Percentiles rank a stretch among this genome's conserved stretches.
phyloP scores from a whole-genome alignment of 1,140 invertebrate species.

The Platyscapa corneri region DNA sequence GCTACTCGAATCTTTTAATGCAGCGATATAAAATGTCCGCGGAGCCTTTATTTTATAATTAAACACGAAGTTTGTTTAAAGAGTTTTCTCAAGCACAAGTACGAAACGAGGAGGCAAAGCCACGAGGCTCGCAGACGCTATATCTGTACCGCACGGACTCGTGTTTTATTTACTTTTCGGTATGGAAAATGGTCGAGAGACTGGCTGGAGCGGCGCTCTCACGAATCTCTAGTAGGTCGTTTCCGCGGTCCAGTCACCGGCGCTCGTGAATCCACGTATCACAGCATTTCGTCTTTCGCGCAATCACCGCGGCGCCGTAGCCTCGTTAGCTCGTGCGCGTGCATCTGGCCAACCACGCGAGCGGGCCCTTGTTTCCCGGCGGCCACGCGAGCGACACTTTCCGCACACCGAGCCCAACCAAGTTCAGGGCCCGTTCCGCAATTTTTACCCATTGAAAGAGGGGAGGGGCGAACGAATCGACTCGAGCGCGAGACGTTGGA shows the following conservation, averaged over 20 bases:
- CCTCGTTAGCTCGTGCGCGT: background rate
- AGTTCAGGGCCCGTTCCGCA: background rate
- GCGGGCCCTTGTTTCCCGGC: background rate
- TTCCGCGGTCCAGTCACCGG: background rate
- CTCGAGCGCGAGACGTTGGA: background rate
- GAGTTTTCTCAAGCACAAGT: background rate
- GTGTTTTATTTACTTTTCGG: background rate
- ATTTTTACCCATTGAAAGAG: background rate
- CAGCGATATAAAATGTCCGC: background rate
- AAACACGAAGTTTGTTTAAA: background rate
- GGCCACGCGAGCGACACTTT: background rate
- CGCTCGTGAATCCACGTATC: background rate
- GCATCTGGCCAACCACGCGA: background rate
- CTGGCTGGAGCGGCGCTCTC: too few relatives aligned
- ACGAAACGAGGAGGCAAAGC: background rate
- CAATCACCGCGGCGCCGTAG: background rate
- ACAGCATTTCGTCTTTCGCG: background rate
- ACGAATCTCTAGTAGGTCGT: too few relatives aligned
- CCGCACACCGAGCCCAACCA: background rate
- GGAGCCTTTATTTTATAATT: background rate
- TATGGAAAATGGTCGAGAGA: background rate
- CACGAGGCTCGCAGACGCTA: background rate
- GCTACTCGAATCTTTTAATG: background rate
- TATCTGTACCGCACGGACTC: background rate
- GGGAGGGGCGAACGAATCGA: too few relatives aligned